Evolutionary conservation across 2,888 invertebrate genomes (phyloP).

Genomic region (Sphaerophoria rueppellii): DNA sequence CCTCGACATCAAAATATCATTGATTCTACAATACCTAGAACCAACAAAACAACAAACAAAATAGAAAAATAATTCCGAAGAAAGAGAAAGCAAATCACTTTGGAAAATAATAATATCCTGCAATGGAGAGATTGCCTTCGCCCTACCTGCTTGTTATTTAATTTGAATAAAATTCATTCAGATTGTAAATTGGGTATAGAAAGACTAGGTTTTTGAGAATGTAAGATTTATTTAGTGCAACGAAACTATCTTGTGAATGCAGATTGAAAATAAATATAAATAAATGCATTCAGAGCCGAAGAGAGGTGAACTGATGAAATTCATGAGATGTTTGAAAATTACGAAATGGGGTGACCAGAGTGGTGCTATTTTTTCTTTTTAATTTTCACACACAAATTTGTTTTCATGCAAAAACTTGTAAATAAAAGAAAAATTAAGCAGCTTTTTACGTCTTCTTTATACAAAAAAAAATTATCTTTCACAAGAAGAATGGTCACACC

Average conservation of each 20-base stretch:
- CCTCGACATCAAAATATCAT: neutral
- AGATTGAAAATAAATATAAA: conserved; percentile 43
- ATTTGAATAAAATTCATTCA: conserved; percentile 59
- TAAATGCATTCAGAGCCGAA: neutral
- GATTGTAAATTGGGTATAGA: conserved; percentile 33
- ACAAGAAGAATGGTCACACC: neutral
- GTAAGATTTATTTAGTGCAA: conserved; percentile 24
- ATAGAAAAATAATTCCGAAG: neutral
- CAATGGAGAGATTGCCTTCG: neutral
- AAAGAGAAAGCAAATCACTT: conserved; percentile 3
- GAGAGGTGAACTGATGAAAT: conserved; percentile 5
- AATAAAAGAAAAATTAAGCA: no score
- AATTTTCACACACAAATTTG: no score
- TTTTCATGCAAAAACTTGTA: no score
- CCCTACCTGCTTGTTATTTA: conserved; percentile 11
- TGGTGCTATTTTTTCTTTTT: no score
- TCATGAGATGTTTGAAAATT: neutral
- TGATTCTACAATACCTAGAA: neutral
- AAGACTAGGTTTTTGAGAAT: neutral
- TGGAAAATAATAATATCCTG: conserved; percentile 1
- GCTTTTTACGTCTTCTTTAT: no score
- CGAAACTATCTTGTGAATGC: conserved; percentile 22
- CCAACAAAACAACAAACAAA: neutral
- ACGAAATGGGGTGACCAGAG: neutral
- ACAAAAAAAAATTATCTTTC: no score